Conservation (phyloP, 2,888 invertebrate species). For the Acholoe squamosa region DNA sequence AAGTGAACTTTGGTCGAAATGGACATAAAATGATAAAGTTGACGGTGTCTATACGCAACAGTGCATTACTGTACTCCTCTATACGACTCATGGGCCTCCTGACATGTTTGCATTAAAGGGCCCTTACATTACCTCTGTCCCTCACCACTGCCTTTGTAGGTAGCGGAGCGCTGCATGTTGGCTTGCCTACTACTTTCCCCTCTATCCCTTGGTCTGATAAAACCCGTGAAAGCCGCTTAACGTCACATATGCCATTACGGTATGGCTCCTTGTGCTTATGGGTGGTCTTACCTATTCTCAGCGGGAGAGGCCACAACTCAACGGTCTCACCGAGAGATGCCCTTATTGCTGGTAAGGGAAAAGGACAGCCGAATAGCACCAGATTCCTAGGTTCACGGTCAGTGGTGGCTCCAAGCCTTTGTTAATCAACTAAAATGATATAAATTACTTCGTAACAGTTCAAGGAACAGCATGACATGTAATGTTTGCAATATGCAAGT, state of each 20-base stretch:
- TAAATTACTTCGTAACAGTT: too few species aligned
- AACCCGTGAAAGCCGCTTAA: constrained; percentile 53
- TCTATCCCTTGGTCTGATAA: constrained; percentile 33
- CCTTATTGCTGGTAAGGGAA: constrained; percentile 11
- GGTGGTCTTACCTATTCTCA: background rate
- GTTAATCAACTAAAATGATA: too few species aligned
- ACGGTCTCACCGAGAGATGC: background rate
- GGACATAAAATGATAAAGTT: too few species aligned
- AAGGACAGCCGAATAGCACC: background rate
- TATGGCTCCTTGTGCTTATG: constrained; percentile 16
- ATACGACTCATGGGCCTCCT: too few species aligned
- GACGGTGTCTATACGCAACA: too few species aligned
- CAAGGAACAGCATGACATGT: too few species aligned
- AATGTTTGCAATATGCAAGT: too few species aligned
- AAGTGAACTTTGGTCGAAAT: too few species aligned
- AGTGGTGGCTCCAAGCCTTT: background rate
- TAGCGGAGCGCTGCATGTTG: background rate
- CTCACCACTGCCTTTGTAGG: constrained; percentile 16
- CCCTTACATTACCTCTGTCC: background rate
- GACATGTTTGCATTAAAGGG: background rate
- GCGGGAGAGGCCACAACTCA: background rate
- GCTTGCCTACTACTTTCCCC: background rate
- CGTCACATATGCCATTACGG: constrained; percentile 60
- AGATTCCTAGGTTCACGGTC: background rate
- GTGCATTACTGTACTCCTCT: too few species aligned